Percentiles rank a stretch among this genome's conserved stretches.
These are phyloP conservation scores for Elaeidobius kamerunicus DNA, from an alignment of 2,888 invertebrate species.

Conservation along the genomic window DNA sequence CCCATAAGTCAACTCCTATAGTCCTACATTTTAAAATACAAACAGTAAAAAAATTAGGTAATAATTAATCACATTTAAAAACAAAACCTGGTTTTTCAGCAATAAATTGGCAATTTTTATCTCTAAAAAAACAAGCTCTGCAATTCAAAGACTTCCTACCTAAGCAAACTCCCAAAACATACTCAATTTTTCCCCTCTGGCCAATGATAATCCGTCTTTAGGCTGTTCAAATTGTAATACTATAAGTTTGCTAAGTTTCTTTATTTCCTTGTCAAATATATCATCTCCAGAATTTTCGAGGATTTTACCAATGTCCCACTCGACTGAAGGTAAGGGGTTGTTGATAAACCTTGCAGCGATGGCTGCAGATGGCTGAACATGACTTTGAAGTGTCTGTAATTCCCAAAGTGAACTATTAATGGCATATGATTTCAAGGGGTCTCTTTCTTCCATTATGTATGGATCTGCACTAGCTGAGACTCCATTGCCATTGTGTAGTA, in stretches of 20 bases:
- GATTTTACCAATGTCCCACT: slow-evolving; percentile 65
- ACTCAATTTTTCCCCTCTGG: slow-evolving; percentile 60
- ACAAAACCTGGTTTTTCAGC: slow-evolving; percentile 3
- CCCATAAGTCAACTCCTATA: slow-evolving; percentile 1
- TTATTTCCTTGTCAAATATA: slow-evolving; percentile 74
- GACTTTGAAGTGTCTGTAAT: slow-evolving; percentile 72
- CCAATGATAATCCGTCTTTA: slow-evolving; percentile 54
- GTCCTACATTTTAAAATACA: slow-evolving; percentile 10
- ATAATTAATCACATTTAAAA: slow-evolving; percentile 18
- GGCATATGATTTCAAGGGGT: slow-evolving; percentile 77
- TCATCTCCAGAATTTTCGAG: slow-evolving; percentile 65
- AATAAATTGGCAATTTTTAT: neutral
- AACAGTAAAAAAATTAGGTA: slow-evolving; percentile 18
- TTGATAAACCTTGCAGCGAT: slow-evolving; percentile 70
- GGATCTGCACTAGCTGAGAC: slow-evolving; percentile 67
- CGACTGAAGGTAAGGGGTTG: slow-evolving; percentile 62
- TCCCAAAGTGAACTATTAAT: slow-evolving; percentile 93
- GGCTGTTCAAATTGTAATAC: slow-evolving; percentile 75
- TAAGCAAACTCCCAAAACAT: slow-evolving; percentile 61
- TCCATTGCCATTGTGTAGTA: slow-evolving; percentile 56
- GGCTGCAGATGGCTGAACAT: slow-evolving; percentile 69
- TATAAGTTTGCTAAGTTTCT: slow-evolving; percentile 70
- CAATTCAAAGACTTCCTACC: slow-evolving; percentile 14
- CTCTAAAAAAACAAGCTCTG: slow-evolving; percentile 8
- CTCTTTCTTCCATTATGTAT: slow-evolving; percentile 76